A percentile compares a stretch with the other conserved stretches of the same genome.
Conservation (phyloP, 2,888 invertebrate species). For the Drosophila nr. perissopoda region DNA sequence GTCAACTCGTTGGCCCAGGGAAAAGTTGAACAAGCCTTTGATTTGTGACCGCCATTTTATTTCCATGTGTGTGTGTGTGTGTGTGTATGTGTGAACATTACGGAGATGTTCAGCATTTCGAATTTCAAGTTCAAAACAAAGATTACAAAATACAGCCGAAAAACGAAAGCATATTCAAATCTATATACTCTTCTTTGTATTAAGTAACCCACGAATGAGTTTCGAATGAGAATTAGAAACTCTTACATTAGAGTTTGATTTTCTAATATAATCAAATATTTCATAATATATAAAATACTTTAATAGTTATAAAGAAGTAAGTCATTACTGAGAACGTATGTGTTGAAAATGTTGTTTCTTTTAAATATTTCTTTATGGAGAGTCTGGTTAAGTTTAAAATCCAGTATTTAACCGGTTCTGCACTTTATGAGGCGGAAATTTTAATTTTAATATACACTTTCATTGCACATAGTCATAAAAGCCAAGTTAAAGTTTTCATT, state of each 20-base stretch:
- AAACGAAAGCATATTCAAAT: slow-evolving; percentile 35
- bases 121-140: slow-evolving; percentile 72
- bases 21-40: slow-evolving; percentile 67
- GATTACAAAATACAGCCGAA: slow-evolving; percentile 49
- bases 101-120: slow-evolving; percentile 59
- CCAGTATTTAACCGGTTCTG: neutral
- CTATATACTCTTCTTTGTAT: slow-evolving; percentile 33
- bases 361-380: neutral
- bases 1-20: slow-evolving; percentile 68
- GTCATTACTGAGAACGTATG: neutral
- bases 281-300: too few species aligned
- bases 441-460: neutral
- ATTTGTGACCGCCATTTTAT: slow-evolving; percentile 63
- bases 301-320: neutral
- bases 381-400: neutral
- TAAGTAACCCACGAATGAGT: neutral
- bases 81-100: slow-evolving; percentile 25
- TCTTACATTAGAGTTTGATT: neutral
- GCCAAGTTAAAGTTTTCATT: neutral
- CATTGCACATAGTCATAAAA: neutral
- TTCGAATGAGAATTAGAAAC: neutral
- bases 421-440: neutral
- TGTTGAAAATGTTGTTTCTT: neutral
- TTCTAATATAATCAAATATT: neutral
- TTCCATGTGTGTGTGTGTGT: neutral